Conservation (phyloP, 2,113 vertebrate genomes). For the Eurystomus gularis region DNA sequence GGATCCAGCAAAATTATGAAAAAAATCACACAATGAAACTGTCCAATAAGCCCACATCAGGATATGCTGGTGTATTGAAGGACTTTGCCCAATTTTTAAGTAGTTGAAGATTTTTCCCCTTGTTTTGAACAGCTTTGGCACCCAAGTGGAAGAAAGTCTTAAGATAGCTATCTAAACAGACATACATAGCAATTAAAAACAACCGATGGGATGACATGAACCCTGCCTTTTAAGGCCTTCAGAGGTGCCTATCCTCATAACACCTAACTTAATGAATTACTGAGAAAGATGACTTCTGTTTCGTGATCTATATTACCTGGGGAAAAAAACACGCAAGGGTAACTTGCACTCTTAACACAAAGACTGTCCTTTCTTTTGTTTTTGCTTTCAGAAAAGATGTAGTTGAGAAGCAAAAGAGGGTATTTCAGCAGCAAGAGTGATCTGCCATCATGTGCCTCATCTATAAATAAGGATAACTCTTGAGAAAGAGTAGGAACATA, state of each 20-base stretch:
- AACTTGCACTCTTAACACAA: not conserved
- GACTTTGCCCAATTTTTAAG: not conserved
- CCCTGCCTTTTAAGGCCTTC: not conserved
- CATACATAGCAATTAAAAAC: not conserved
- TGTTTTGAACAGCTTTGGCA: not conserved
- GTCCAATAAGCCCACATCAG: not conserved
- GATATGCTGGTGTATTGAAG: not conserved
- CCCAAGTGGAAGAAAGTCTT: not conserved
- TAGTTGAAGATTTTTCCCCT: not conserved
- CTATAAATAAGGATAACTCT: conserved; percentile 56
- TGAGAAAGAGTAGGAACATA: conserved; percentile 4
- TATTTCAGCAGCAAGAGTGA: not conserved
- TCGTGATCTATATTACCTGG: not conserved
- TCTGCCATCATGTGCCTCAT: not conserved
- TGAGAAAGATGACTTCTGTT: not conserved
- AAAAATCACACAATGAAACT: not conserved
- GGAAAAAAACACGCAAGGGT: not conserved
- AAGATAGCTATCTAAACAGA: not conserved
- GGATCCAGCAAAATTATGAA: not conserved
- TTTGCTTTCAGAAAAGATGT: not conserved
- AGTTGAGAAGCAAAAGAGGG: not conserved
- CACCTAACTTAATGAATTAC: not conserved
- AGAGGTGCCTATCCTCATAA: not conserved
- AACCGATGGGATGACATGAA: not conserved
- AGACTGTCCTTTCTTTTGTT: not conserved